A percentile compares a stretch with the other conserved stretches of the same genome.
Evolutionary conservation across 1,140 invertebrate genomes (phyloP).

Genomic region (Pseudobourletiella spinata): DNA sequence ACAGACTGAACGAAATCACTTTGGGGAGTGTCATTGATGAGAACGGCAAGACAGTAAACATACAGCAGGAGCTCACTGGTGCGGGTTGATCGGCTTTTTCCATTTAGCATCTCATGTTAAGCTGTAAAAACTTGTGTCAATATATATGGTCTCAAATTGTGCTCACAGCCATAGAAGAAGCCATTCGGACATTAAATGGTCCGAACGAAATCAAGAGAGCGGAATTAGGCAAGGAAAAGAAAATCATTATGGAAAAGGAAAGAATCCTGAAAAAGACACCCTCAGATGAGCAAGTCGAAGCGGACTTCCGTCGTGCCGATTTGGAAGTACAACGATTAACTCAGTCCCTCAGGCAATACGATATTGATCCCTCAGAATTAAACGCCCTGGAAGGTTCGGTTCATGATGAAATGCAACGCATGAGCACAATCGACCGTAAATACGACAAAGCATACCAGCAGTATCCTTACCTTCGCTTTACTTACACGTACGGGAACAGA

Average conservation of each 20-base stretch:
- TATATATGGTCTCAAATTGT: no score
- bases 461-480: not conserved
- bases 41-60: not conserved
- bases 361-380: not conserved
- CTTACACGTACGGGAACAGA: not conserved
- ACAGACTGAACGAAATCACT: not conserved
- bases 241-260: not conserved
- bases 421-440: not conserved
- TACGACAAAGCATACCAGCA: not conserved
- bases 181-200: not conserved
- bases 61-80: not conserved
- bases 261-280: not conserved
- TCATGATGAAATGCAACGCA: not conserved
- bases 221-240: not conserved
- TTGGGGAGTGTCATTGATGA: slow-evolving; percentile 1
- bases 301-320: not conserved
- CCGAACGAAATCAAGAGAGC: not conserved
- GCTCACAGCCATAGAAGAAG: not conserved
- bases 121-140: no score
- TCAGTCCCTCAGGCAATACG: not conserved
- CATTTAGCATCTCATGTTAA: no score
- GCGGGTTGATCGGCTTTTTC: no score
- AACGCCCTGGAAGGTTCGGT: not conserved
- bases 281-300: not conserved
- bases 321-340: not conserved